These are phyloP conservation scores for Acipenser oxyrinchus DNA, from an alignment of 2,797 vertebrate species.

Conservation along the genomic window DNA sequence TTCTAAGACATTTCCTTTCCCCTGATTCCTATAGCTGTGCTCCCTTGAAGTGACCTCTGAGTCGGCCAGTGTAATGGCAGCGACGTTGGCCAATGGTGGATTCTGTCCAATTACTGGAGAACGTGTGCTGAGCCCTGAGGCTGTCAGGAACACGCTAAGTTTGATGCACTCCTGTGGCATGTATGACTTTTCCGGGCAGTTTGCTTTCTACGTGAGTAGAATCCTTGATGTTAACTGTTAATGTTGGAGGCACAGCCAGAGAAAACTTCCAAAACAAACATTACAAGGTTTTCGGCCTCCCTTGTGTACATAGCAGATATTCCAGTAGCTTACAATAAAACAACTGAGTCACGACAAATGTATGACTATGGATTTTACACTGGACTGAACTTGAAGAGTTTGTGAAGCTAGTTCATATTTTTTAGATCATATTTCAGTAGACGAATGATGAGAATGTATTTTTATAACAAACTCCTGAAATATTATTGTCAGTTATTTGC, in stretches of 20 bases:
- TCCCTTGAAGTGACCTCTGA: slow-evolving; percentile 96
- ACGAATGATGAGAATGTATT: no score
- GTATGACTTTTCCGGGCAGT: slow-evolving; percentile 97
- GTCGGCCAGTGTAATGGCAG: slow-evolving; percentile 94
- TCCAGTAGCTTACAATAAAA: not conserved
- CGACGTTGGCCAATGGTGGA: slow-evolving; percentile 90
- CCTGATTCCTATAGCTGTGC: slow-evolving; percentile 63
- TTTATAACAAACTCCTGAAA: no score
- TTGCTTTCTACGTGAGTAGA: slow-evolving; percentile 87
- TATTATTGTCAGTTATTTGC: no score
- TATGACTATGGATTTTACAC: no score
- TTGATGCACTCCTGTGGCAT: slow-evolving; percentile 98
- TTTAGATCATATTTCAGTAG: no score
- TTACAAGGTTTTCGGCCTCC: not conserved
- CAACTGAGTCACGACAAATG: not conserved
- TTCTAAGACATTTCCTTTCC: no score
- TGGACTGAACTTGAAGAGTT: no score
- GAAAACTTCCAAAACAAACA: not conserved
- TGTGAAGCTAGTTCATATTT: no score
- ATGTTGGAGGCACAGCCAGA: not conserved
- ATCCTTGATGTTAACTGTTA: not conserved
- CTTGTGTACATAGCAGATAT: not conserved
- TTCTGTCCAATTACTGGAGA: slow-evolving; percentile 98
- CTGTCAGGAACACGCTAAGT: slow-evolving; percentile 87
- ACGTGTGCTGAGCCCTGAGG: slow-evolving; percentile 85